Evolutionary conservation across 2,797 vertebrate genomes (phyloP).

Genomic region (Acrossocheilus fasciatus): DNA sequence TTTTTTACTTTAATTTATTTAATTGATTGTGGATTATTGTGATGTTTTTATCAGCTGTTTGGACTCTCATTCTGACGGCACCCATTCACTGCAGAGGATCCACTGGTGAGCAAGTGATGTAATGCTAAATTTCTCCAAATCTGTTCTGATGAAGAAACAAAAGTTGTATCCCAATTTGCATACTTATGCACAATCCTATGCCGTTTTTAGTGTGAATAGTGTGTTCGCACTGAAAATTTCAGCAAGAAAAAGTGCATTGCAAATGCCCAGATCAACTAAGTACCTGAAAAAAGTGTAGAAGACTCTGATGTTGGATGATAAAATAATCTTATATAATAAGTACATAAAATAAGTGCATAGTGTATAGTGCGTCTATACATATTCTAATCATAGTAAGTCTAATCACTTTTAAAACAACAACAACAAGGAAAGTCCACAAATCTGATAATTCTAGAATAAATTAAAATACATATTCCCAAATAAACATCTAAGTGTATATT

Average conservation of each 20-base stretch:
- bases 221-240: not conserved
- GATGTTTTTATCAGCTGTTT: not conserved
- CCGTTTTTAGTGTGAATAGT: not conserved
- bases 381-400: not conserved
- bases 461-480: not conserved
- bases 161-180: not conserved
- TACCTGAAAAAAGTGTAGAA: not conserved
- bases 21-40: too few species aligned
- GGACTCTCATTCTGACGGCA: not conserved
- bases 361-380: too few species aligned
- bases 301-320: not conserved
- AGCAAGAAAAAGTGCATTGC: not conserved
- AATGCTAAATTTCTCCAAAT: not conserved
- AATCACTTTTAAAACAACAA: not conserved
- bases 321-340: too few species aligned
- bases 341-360: too few species aligned
- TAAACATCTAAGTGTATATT: not conserved
- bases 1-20: not conserved
- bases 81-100: not conserved
- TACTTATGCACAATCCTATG: not conserved
- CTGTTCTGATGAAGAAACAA: not conserved
- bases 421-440: not conserved
- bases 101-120: not conserved
- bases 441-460: not conserved
- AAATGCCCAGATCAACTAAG: not conserved